phyloP scores from a whole-genome alignment of 1,140 invertebrate species.

The Ceratoteleas bidentatus region DNA sequence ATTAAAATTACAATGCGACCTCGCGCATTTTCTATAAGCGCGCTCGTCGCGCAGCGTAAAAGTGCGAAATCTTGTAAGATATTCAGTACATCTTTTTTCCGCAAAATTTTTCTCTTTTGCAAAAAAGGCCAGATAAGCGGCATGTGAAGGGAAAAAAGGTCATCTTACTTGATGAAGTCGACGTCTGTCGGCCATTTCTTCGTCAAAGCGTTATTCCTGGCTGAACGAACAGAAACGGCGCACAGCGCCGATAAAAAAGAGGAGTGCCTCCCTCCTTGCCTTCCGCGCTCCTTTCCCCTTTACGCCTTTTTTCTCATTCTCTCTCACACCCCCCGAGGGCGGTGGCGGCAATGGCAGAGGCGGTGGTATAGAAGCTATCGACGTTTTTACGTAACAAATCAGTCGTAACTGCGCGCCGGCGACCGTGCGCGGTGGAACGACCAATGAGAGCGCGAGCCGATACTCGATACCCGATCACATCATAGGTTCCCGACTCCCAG shows the following conservation, averaged over 20 bases:
- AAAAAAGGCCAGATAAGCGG: slow-evolving; percentile 49
- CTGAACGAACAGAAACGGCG: slow-evolving; percentile 77
- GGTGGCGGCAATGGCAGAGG: slow-evolving; percentile 70
- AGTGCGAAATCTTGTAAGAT: slow-evolving; percentile 53
- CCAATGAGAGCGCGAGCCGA: slow-evolving; percentile 80
- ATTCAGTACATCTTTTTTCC: slow-evolving; percentile 51
- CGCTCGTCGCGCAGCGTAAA: slow-evolving; percentile 22
- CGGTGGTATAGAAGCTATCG: slow-evolving; percentile 80
- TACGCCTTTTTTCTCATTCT: slow-evolving; percentile 63
- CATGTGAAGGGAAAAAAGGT: slow-evolving; percentile 66
- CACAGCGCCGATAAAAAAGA: slow-evolving; percentile 80
- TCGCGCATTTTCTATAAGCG: slow-evolving; percentile 33
- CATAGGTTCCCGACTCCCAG: slow-evolving; percentile 77
- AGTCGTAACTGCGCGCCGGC: slow-evolving; percentile 80
- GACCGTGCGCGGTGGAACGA: slow-evolving; percentile 77
- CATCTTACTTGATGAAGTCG: slow-evolving; percentile 72
- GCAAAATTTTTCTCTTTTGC: slow-evolving; percentile 31
- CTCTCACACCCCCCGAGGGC: slow-evolving; percentile 67
- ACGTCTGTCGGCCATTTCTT: slow-evolving; percentile 79
- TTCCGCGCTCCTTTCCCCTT: slow-evolving; percentile 68
- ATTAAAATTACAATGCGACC: slow-evolving; percentile 23
- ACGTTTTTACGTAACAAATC: slow-evolving; percentile 83
- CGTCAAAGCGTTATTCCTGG: slow-evolving; percentile 79
- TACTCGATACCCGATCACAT: slow-evolving; percentile 82
- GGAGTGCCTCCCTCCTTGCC: slow-evolving; percentile 69